Conservation (phyloP, 92 coral and sea anemone species). For the Hydrozoanthus gracilis region DNA sequence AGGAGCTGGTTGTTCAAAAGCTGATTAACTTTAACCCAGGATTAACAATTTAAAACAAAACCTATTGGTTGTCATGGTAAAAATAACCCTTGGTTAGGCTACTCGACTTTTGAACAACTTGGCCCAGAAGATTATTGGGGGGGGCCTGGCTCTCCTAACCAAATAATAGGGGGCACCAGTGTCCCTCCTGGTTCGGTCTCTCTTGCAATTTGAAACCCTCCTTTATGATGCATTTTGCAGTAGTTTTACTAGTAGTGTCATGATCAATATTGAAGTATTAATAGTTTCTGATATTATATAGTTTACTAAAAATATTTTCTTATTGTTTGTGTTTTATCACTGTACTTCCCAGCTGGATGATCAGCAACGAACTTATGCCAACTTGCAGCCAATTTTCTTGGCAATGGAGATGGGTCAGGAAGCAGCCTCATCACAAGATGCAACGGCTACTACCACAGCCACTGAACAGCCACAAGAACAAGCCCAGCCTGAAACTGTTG, state of each 20-base stretch:
- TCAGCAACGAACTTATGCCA: constrained; percentile 96
- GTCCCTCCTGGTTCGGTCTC: too few relatives aligned
- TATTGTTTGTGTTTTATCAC: background rate
- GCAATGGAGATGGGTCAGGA: constrained; percentile 99
- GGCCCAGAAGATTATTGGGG: too few relatives aligned
- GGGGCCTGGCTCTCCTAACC: too few relatives aligned
- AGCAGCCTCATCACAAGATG: constrained; percentile 59
- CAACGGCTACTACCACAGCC: constrained; percentile 43
- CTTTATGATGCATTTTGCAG: background rate
- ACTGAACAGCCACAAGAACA: constrained; percentile 57
- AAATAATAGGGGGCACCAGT: too few relatives aligned
- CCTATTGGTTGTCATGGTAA: too few relatives aligned
- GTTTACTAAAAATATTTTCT: background rate
- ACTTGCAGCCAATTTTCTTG: constrained; percentile 95
- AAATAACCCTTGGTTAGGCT: too few relatives aligned
- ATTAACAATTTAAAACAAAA: too few relatives aligned
- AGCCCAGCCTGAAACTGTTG: constrained; percentile 48
- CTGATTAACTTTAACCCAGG: too few relatives aligned
- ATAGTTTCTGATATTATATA: background rate
- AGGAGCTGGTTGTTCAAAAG: too few relatives aligned
- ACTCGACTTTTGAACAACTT: too few relatives aligned
- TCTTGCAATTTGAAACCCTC: background rate
- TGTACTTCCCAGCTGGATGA: constrained; percentile 57
- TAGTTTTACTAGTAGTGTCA: too few relatives aligned
- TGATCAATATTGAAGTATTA: background rate